phyloP scores from a whole-genome alignment of 1,140 invertebrate species.

The Stegodyphus dumicola region DNA sequence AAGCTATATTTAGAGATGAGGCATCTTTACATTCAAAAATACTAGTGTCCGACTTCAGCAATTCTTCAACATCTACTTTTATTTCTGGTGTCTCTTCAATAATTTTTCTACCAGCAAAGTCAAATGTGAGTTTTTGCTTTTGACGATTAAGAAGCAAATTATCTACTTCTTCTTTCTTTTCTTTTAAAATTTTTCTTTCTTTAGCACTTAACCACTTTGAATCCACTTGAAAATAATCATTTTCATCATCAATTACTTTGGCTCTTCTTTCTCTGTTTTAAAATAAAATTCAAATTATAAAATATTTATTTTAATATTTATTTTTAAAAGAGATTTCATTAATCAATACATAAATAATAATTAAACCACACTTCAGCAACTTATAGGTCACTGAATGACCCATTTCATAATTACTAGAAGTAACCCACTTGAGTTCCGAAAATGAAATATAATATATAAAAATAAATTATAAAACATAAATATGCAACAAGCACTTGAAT shows the following conservation, averaged over 20 bases:
- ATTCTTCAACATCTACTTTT: conserved; percentile 41
- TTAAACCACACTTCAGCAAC: too few relatives aligned
- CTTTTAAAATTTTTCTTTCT: conserved; percentile 79
- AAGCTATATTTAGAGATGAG: not conserved
- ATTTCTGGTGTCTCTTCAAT: conserved; percentile 50
- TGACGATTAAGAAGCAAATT: conserved; percentile 77
- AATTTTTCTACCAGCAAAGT: conserved; percentile 79
- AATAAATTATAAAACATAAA: too few relatives aligned
- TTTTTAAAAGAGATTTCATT: not conserved
- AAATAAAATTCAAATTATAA: not conserved
- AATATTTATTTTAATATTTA: not conserved
- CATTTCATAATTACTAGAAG: too few relatives aligned
- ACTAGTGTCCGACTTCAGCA: conserved; percentile 32
- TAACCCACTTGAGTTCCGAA: too few relatives aligned
- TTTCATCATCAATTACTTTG: conserved; percentile 93
- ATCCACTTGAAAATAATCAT: conserved; percentile 88
- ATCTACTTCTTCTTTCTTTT: conserved; percentile 78
- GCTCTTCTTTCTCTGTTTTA: conserved; percentile 80
- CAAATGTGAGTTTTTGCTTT: conserved; percentile 78
- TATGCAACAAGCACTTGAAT: too few relatives aligned
- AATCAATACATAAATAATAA: not conserved
- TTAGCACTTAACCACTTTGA: conserved; percentile 82
- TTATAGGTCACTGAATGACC: too few relatives aligned
- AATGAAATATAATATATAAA: too few relatives aligned
- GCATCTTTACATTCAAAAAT: conserved; percentile 46